Conservation (phyloP, 2,113 vertebrate genomes). For the Osmerus eperlanus region DNA sequence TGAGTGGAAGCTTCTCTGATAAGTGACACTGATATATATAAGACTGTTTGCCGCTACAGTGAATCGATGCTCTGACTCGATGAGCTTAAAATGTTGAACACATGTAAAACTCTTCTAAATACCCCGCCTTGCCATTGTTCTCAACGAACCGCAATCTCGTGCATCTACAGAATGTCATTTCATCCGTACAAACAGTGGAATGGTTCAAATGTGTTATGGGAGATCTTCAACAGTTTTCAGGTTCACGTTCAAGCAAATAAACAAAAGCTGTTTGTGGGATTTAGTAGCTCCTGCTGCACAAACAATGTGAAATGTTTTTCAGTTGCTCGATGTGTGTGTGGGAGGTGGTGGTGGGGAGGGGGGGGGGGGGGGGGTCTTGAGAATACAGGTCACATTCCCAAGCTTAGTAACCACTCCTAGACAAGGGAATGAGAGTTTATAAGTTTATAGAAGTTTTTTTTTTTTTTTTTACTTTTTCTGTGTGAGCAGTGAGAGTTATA, state of each 20-base stretch:
- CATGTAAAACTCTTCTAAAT: too few relatives aligned
- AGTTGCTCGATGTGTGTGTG: constrained; percentile 16
- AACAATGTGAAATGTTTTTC: constrained; percentile 24
- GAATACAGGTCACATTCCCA: constrained; percentile 31
- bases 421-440: too few relatives aligned
- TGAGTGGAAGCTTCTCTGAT: too few relatives aligned
- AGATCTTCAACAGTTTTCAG: constrained; percentile 11
- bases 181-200: constrained; percentile 10
- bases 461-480: background rate
- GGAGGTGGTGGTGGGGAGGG: too few relatives aligned
- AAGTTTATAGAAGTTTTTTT: background rate
- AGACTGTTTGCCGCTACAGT: too few relatives aligned
- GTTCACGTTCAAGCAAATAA: constrained; percentile 25
- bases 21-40: too few relatives aligned
- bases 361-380: background rate
- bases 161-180: constrained; percentile 1
- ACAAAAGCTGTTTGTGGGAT: background rate
- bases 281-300: background rate
- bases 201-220: constrained; percentile 1
- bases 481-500: constrained; percentile 3
- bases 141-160: constrained; percentile 17
- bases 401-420: constrained; percentile 21
- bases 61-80: too few relatives aligned
- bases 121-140: constrained; percentile 21
- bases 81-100: background rate